Conservation (phyloP, 2,113 vertebrate genomes). For the Bostrychus sinensis region DNA sequence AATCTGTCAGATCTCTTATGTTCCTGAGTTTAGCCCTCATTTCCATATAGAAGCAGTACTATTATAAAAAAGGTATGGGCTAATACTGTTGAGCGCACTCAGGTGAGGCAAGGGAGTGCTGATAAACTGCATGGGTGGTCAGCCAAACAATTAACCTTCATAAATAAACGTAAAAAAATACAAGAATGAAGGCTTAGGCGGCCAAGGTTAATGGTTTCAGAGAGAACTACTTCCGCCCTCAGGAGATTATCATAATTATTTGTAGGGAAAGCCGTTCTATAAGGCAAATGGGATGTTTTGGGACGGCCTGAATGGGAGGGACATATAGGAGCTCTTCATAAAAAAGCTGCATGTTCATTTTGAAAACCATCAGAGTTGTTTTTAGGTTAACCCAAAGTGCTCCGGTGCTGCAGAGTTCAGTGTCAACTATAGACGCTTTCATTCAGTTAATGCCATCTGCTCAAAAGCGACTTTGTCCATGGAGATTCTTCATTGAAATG, state of each 20-base stretch:
- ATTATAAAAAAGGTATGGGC: constrained; percentile 3
- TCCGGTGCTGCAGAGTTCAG: constrained; percentile 49
- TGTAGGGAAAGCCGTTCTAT: constrained; percentile 39
- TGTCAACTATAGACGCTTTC: constrained; percentile 55
- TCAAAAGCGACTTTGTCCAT: constrained; percentile 61
- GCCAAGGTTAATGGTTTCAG: constrained; percentile 58
- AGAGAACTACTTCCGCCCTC: constrained; percentile 43
- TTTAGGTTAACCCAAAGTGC: constrained; percentile 53
- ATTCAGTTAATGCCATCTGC: constrained; percentile 57
- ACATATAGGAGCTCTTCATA: constrained; percentile 30
- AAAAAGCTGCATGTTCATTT: constrained; percentile 54
- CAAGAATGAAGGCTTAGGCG: constrained; percentile 20
- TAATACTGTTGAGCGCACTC: constrained; percentile 10
- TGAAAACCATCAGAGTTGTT: constrained; percentile 45
- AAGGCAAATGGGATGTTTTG: constrained; percentile 43
- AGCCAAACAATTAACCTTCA: constrained; percentile 67
- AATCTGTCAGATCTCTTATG: not conserved
- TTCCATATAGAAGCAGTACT: not conserved
- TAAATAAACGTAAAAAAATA: constrained; percentile 55
- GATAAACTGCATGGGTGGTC: constrained; percentile 51
- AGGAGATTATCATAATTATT: constrained; percentile 60
- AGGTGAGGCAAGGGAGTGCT: constrained; percentile 11
- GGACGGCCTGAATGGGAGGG: constrained; percentile 16
- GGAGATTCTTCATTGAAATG: constrained; percentile 60
- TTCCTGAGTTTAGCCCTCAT: not conserved